Evolutionary conservation across 1,140 invertebrate species (phyloP), one percentile per base, ranked within the genome.

Genomic region (Heliothis subflexa): DNA sequence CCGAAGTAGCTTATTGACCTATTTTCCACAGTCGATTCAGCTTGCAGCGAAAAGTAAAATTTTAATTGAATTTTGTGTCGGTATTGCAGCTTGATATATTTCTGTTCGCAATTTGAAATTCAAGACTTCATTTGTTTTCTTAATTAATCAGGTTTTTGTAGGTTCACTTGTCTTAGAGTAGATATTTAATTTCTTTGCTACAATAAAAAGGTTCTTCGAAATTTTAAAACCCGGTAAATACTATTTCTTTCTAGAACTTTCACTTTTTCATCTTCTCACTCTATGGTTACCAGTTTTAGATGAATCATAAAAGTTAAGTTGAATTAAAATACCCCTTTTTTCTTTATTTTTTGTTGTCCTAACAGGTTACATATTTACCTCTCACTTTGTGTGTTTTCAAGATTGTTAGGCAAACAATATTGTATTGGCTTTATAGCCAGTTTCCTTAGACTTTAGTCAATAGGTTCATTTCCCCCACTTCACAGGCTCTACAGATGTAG

Each of bases 21-120:
- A 62, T 45, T 62, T 62, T 10, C 14, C 10, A 0, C 61, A 62
- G 40, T 45, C 61, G 33, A 62, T 45, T 40, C 61, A 62, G 45
- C 14, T 62, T 62, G n/a, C 61, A 62, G 14, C n/a, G 61, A 62
- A 62, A 62, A 62, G 33, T 62, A 62, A 62, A 62, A 62, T 62
- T 62, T 62, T 62, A 62, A 62, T 62, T 62, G 61, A 62, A 62
- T 62, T 62, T 62, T 61, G 59, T 62, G 9, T 40, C 28, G 28
- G 61, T 11, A 18, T 16, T 40, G 61, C 40, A 62, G 16, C 50
- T 52, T 52, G 50, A 52, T n/a, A 62, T 62, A 62, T 45, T 62
- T 62, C 61, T 45, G 61, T 62, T 62, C 28, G 10, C 25, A 62
- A 62, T 62, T 62, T 40, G 28, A 40, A 40, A 40, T 45, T 61